Evolutionary conservation across 2,888 invertebrate species (phyloP).

Genomic region (Ormyrus thymus): DNA sequence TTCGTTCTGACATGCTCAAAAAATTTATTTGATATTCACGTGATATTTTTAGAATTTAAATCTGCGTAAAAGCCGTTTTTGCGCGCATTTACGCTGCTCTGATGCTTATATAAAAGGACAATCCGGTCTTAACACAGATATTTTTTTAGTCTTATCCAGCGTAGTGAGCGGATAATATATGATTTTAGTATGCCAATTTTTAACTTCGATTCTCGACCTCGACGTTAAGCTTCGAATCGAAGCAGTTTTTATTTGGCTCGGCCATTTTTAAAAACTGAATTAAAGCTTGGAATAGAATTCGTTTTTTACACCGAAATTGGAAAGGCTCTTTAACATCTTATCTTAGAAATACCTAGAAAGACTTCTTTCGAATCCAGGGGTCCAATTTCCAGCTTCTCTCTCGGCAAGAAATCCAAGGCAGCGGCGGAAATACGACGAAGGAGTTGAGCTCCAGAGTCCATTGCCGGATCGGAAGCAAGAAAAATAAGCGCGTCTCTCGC

Average conservation of each 20-base stretch:
- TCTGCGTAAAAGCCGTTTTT: not conserved
- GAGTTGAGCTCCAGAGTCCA: not conserved
- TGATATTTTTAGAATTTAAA: not conserved
- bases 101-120: constrained; percentile 3
- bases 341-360: too few relatives aligned
- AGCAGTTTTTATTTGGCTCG: too few relatives aligned
- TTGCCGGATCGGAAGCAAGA: constrained; percentile 5
- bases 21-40: too few relatives aligned
- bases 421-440: not conserved
- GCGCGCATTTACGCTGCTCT: not conserved
- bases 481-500: constrained; percentile 17
- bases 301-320: too few relatives aligned
- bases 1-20: too few relatives aligned
- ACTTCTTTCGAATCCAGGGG: not conserved
- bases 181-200: constrained; percentile 7
- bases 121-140: constrained; percentile 36
- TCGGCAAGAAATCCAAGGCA: too few relatives aligned
- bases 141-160: constrained; percentile 12
- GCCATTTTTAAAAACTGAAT: too few relatives aligned
- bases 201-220: too few relatives aligned
- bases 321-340: too few relatives aligned
- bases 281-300: too few relatives aligned
- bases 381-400: not conserved
- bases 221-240: too few relatives aligned
- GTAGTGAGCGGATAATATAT: constrained; percentile 11